phyloP scores from a whole-genome alignment of 2,888 invertebrate species.

The Rhyacophila evoluta region DNA sequence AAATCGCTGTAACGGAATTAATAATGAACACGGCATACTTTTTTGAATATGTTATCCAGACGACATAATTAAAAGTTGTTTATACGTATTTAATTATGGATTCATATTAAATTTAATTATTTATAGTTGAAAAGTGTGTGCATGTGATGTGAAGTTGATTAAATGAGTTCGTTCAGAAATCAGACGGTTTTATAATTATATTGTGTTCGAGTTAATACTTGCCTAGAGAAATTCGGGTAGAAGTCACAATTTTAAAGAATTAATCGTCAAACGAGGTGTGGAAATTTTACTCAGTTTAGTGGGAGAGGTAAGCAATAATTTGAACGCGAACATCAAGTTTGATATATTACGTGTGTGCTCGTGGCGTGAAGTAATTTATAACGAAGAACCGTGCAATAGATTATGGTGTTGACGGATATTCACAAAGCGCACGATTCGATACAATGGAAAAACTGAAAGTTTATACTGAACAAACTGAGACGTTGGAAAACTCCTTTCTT shows the following conservation, averaged over 20 bases:
- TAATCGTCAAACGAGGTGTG: not conserved
- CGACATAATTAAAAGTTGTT: too few relatives aligned
- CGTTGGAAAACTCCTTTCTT: too few relatives aligned
- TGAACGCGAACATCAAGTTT: not conserved
- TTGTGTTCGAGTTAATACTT: too few relatives aligned
- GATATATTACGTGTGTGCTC: not conserved
- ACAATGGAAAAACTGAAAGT: not conserved
- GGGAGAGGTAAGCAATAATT: not conserved
- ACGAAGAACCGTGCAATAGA: not conserved
- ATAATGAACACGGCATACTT: too few relatives aligned
- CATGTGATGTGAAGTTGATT: conserved; percentile 12
- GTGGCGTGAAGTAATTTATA: conserved; percentile 9
- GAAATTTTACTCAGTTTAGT: not conserved
- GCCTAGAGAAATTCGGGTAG: not conserved
- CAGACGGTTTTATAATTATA: not conserved
- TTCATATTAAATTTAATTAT: not conserved
- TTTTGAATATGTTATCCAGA: too few relatives aligned
- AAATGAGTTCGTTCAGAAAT: not conserved
- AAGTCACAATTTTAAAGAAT: not conserved
- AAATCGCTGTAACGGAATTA: too few relatives aligned
- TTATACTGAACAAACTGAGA: not conserved
- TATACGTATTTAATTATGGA: too few relatives aligned
- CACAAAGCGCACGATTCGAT: not conserved
- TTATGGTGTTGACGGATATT: not conserved
- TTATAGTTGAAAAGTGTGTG: not conserved